Conservation (phyloP, 2,797 vertebrate species). For the Gymnopithys bicolor region DNA sequence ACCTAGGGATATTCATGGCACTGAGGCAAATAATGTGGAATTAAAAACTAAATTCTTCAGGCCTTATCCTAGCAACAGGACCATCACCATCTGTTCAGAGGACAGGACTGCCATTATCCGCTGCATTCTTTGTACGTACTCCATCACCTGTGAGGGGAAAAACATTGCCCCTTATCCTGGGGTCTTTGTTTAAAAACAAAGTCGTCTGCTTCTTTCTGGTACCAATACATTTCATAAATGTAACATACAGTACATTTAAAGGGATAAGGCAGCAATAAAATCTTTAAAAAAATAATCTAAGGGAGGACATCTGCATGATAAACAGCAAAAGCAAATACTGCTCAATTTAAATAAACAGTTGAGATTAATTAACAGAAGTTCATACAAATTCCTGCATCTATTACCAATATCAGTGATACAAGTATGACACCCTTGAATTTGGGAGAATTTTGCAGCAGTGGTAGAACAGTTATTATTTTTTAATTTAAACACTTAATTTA, state of each 20-base stretch:
- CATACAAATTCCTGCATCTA: not conserved
- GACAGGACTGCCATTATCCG: conserved; percentile 83
- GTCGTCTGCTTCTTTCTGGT: conserved; percentile 63
- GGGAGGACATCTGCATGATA: conserved; percentile 52
- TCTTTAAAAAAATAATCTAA: conserved; percentile 4
- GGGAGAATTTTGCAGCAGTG: conserved; percentile 1
- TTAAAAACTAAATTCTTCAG: conserved; percentile 90
- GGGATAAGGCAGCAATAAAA: conserved; percentile 41
- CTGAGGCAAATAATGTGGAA: conserved; percentile 90
- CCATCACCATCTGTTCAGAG: conserved; percentile 91
- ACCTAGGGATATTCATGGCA: conserved; percentile 84
- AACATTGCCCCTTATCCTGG: conserved; percentile 75
- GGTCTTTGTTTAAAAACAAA: conserved; percentile 80
- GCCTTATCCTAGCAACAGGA: conserved; percentile 89
- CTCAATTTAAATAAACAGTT: conserved; percentile 51
- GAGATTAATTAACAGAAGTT: conserved; percentile 28
- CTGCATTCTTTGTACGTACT: conserved; percentile 78
- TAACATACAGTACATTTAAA: conserved; percentile 68
- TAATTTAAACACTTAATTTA: conserved; percentile 42
- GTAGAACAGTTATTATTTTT: not conserved
- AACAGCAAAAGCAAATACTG: conserved; percentile 60
- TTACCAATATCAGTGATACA: not conserved
- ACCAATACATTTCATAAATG: conserved; percentile 70
- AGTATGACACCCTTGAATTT: not conserved
- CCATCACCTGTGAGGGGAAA: conserved; percentile 89